Conservation (phyloP, 2,888 invertebrate genomes). For the Steromphala cineraria region DNA sequence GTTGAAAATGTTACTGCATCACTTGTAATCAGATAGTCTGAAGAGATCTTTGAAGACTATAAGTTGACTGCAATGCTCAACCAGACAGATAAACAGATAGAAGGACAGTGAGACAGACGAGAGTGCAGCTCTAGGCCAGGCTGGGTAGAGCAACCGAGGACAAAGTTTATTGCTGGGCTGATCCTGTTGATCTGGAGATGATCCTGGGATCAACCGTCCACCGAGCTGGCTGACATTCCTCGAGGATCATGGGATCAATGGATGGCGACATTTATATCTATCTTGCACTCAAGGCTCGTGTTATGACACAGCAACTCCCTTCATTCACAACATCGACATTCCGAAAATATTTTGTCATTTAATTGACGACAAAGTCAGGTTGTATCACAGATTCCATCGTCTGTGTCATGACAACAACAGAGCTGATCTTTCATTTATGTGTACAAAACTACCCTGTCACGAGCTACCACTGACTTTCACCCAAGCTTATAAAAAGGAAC, state of each 20-base stretch:
- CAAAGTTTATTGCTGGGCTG: not conserved
- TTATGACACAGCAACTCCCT: not conserved
- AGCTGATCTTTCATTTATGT: too few relatives aligned
- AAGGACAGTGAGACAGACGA: too few relatives aligned
- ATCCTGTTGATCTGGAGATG: not conserved
- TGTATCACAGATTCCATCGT: too few relatives aligned
- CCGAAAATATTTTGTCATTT: not conserved
- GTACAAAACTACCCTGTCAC: too few relatives aligned
- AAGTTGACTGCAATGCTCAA: too few relatives aligned
- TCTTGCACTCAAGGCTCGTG: not conserved
- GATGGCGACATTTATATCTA: not conserved
- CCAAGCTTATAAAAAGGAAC: not conserved
- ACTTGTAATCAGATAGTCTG: too few relatives aligned
- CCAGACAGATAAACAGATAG: too few relatives aligned
- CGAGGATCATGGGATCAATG: not conserved
- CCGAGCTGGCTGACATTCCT: not conserved
- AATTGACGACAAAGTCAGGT: not conserved
- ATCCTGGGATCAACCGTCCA: not conserved
- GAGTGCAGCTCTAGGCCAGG: too few relatives aligned
- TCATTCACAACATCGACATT: not conserved
- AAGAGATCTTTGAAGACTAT: too few relatives aligned
- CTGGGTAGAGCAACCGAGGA: too few relatives aligned
- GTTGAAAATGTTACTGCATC: too few relatives aligned
- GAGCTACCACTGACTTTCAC: not conserved
- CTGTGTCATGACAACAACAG: too few relatives aligned